Evolutionary conservation across 2,797 vertebrate species (phyloP).

Genomic region (Jordanella pulchra): DNA sequence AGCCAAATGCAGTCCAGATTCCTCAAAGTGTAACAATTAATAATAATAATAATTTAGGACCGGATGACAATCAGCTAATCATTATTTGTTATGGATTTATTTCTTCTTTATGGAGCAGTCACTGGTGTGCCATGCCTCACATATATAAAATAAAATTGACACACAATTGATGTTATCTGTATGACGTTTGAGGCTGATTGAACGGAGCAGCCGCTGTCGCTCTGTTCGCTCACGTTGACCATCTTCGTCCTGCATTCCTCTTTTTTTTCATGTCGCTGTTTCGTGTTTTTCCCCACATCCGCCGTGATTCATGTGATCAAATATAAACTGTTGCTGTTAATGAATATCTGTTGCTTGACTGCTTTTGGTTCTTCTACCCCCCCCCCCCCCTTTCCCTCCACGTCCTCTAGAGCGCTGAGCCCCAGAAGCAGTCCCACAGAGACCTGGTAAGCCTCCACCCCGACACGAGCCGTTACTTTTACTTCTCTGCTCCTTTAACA

Average conservation of each 20-base stretch:
- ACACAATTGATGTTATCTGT: neutral
- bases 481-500: slow-evolving; percentile 20
- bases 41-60: neutral
- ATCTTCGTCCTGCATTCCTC: slow-evolving; percentile 25
- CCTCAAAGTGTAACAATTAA: neutral
- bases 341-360: slow-evolving; percentile 40
- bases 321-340: slow-evolving; percentile 18
- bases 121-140: neutral
- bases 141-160: neutral
- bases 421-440: slow-evolving; percentile 68
- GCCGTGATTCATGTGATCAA: neutral
- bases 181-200: neutral
- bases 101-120: neutral
- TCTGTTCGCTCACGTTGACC: slow-evolving; percentile 15
- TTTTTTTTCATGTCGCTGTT: slow-evolving; percentile 9
- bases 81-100: neutral
- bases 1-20: neutral
- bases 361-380: slow-evolving; percentile 42
- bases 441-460: slow-evolving; percentile 76
- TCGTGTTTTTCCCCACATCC: neutral
- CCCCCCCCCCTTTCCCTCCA: slow-evolving; percentile 12
- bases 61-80: neutral
- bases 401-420: slow-evolving; percentile 69
- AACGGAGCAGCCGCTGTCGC: neutral
- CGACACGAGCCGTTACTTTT: slow-evolving; percentile 30